phyloP scores from a whole-genome alignment of 2,888 invertebrate genomes.

The Aethes cnicana region DNA sequence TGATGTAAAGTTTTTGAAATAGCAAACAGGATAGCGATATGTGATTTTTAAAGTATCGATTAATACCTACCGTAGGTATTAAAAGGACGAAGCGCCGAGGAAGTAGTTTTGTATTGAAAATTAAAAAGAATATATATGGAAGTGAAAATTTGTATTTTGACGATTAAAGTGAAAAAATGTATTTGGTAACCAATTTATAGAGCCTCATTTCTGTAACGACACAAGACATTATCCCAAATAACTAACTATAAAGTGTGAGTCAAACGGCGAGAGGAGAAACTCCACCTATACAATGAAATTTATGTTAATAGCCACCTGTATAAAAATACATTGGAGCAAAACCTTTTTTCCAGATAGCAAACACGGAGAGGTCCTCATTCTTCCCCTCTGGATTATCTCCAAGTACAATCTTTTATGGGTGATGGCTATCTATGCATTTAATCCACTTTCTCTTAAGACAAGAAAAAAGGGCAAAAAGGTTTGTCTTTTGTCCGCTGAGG shows the following conservation, averaged over 20 bases:
- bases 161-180: not conserved
- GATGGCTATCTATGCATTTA: constrained; percentile 74
- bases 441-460: constrained; percentile 71
- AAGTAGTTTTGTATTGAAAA: constrained; percentile 15
- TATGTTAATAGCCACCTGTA: constrained; percentile 50
- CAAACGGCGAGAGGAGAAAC: constrained; percentile 32
- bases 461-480: constrained; percentile 60
- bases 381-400: constrained; percentile 54
- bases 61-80: too few species aligned
- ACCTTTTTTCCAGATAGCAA: constrained; percentile 45
- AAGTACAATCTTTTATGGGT: constrained; percentile 64
- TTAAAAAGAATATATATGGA: constrained; percentile 4
- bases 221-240: not conserved
- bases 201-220: not conserved
- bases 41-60: too few species aligned
- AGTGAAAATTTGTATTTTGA: not conserved
- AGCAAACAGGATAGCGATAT: too few species aligned
- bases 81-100: not conserved
- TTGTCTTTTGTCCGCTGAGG: constrained; percentile 63
- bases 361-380: constrained; percentile 40
- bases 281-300: constrained; percentile 43
- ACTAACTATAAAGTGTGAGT: constrained; percentile 14
- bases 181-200: not conserved
- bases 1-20: too few species aligned
- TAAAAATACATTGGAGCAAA: constrained; percentile 47